These are phyloP conservation scores for Pangasius krempfi DNA, from an alignment of 2,797 vertebrate genomes.

Conservation along the genomic window DNA sequence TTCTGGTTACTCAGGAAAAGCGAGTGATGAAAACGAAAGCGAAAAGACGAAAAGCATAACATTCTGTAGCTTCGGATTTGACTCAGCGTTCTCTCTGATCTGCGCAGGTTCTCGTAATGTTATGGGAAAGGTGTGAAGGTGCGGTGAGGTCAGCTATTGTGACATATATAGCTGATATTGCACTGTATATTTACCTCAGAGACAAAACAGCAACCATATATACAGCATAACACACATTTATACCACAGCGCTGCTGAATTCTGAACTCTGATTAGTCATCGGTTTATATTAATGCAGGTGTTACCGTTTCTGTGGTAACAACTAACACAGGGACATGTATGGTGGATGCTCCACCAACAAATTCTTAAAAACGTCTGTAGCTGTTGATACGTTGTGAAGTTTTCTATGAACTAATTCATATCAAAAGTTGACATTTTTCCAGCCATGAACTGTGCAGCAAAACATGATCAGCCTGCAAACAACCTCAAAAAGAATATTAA, in stretches of 20 bases:
- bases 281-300: too few relatives aligned
- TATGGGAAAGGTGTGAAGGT: neutral
- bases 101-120: constrained; percentile 5
- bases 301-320: neutral
- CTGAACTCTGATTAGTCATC: neutral
- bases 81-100: constrained; percentile 32
- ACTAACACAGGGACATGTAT: neutral
- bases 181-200: neutral
- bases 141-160: neutral
- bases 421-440: too few relatives aligned
- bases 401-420: neutral
- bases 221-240: neutral
- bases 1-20: constrained; percentile 30
- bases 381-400: neutral
- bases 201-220: neutral
- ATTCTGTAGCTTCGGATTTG: neutral
- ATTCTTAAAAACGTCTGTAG: neutral
- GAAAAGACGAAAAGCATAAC: neutral
- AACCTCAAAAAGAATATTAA: neutral
- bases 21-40: constrained; percentile 30
- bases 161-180: neutral
- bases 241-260: neutral
- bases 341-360: neutral
- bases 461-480: neutral
- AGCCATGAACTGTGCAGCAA: neutral